A percentile compares a stretch with the other conserved stretches of the same genome.
phyloP scores from a whole-genome alignment of 2,797 vertebrate genomes.

The Catamblyrhynchus diadema region DNA sequence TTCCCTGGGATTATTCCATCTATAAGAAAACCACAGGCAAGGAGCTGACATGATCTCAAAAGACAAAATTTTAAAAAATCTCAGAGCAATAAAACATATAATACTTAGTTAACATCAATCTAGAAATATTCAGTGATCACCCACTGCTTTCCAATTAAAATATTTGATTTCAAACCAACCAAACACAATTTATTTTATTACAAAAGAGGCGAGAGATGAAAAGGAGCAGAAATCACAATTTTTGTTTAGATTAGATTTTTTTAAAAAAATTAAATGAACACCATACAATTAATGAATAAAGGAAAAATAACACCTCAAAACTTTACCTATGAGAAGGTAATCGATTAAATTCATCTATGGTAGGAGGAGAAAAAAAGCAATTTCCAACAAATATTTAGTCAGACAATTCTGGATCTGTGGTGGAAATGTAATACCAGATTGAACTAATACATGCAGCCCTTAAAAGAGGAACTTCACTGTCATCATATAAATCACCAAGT shows the following conservation, averaged over 20 bases:
- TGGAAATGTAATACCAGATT: neutral
- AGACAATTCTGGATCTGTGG: neutral
- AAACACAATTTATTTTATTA: neutral
- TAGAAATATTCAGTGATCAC: neutral
- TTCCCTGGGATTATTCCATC: neutral
- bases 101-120: neutral
- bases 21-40: neutral
- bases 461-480: neutral
- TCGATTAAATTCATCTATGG: neutral
- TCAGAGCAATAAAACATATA: neutral
- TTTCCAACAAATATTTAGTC: neutral
- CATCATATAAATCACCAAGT: neutral
- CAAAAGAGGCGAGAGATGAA: neutral
- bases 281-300: fast-evolving
- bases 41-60: neutral
- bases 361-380: fast-evolving
- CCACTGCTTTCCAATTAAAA: neutral
- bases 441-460: neutral
- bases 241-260: neutral
- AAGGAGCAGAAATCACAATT: neutral
- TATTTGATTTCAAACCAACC: neutral
- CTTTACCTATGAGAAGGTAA: neutral
- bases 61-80: fast-evolving
- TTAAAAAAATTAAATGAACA: neutral
- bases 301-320: neutral